Conservation (phyloP, 2,797 vertebrate genomes). For the Labeo calbasu region DNA sequence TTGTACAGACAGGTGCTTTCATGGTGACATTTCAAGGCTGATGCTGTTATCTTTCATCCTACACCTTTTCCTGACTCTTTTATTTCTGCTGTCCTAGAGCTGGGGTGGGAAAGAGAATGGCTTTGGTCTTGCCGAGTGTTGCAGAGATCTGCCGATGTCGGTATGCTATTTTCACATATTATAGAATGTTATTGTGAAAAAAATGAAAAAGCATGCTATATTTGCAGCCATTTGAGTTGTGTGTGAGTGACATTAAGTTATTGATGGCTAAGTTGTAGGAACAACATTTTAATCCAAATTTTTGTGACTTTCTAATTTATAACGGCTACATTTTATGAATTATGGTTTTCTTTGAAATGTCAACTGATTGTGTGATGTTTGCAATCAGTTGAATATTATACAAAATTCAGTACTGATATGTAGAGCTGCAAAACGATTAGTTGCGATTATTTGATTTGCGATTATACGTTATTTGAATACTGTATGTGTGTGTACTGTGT, state of each 20-base stretch:
- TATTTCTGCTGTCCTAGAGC: slow-evolving; percentile 75
- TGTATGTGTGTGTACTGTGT: too few relatives aligned
- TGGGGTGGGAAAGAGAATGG: slow-evolving; percentile 98
- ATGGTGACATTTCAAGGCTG: slow-evolving; percentile 56
- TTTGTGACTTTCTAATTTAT: not conserved
- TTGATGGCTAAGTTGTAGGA: not conserved
- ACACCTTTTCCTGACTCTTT: slow-evolving; percentile 33
- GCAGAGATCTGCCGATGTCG: slow-evolving; percentile 90
- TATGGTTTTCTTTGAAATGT: not conserved
- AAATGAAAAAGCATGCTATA: not conserved
- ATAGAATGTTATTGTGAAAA: not conserved
- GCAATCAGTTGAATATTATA: not conserved
- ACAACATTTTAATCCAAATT: not conserved
- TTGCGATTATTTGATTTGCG: too few relatives aligned
- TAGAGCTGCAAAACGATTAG: too few relatives aligned
- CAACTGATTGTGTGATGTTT: too few relatives aligned
- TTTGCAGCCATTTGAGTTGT: not conserved
- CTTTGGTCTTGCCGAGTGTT: slow-evolving; percentile 95
- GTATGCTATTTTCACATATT: slow-evolving; percentile 68
- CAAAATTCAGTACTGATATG: not conserved
- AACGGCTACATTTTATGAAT: not conserved
- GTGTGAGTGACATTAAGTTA: not conserved
- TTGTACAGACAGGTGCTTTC: slow-evolving; percentile 8
- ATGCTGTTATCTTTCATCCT: slow-evolving; percentile 63
- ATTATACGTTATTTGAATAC: too few relatives aligned